These are phyloP conservation scores for Sipunculus nudus DNA, from an alignment of 2,888 invertebrate genomes.

Conservation along the genomic window DNA sequence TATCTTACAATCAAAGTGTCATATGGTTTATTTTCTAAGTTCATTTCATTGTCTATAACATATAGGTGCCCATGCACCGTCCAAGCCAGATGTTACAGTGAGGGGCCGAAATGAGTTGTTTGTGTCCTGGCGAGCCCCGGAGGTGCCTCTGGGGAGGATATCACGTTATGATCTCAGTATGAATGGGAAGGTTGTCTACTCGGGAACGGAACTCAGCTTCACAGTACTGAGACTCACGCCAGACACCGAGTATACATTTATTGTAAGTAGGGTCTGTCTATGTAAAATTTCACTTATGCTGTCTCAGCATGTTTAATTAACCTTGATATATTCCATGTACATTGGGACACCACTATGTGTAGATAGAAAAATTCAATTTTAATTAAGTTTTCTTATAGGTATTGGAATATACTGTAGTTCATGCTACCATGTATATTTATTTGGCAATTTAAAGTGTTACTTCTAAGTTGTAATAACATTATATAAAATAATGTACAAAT, in stretches of 20 bases:
- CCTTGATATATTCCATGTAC: neutral
- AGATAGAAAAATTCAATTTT: too few relatives aligned
- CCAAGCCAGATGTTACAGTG: conserved; percentile 61
- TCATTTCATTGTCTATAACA: too few relatives aligned
- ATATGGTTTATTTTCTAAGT: neutral
- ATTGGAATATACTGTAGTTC: too few relatives aligned
- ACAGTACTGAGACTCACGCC: conserved; percentile 57
- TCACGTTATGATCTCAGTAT: conserved; percentile 62
- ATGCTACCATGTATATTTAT: too few relatives aligned
- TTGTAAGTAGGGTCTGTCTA: too few relatives aligned
- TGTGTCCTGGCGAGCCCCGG: conserved; percentile 62
- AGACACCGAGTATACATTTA: conserved; percentile 64
- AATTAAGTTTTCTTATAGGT: too few relatives aligned
- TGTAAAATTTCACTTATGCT: neutral
- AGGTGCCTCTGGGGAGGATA: conserved; percentile 62
- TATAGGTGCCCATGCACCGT: conserved; percentile 63
- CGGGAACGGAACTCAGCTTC: conserved; percentile 59
- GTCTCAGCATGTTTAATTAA: neutral
- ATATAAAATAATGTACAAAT: too few relatives aligned
- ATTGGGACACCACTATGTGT: too few relatives aligned
- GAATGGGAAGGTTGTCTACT: conserved; percentile 61
- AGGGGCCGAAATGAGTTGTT: conserved; percentile 64
- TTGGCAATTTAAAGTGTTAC: too few relatives aligned
- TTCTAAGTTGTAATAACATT: too few relatives aligned
- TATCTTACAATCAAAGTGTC: neutral